These are phyloP conservation scores for Egretta garzetta DNA, from an alignment of 2,113 vertebrate genomes.

Conservation along the genomic window DNA sequence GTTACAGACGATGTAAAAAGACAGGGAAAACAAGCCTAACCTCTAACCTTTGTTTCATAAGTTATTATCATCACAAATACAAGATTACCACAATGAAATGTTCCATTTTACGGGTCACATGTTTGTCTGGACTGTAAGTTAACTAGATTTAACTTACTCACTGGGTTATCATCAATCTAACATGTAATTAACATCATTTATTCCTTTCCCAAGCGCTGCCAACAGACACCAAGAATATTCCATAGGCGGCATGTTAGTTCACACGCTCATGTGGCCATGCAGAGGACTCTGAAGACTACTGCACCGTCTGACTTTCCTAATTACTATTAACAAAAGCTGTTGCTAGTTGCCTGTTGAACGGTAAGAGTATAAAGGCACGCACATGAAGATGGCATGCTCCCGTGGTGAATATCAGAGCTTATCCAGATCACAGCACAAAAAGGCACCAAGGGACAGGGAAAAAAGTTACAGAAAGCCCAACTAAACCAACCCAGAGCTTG, in stretches of 20 bases:
- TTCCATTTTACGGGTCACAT: conserved; percentile 14
- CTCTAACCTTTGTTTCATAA: conserved; percentile 54
- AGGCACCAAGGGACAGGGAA: neutral
- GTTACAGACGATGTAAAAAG: conserved; percentile 45
- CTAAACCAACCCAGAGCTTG: neutral
- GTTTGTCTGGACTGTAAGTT: conserved; percentile 18
- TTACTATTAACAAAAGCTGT: neutral
- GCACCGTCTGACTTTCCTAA: neutral
- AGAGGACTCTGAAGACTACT: neutral
- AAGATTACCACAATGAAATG: conserved; percentile 48
- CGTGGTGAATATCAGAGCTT: neutral
- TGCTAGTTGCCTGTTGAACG: neutral
- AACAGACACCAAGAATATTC: neutral
- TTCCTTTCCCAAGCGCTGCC: neutral
- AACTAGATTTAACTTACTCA: conserved; percentile 28
- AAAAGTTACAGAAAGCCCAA: neutral
- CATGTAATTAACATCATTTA: neutral
- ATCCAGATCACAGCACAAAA: neutral
- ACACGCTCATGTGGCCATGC: neutral
- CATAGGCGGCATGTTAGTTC: neutral
- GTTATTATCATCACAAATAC: conserved; percentile 47
- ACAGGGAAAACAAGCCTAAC: conserved; percentile 54
- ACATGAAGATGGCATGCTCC: neutral
- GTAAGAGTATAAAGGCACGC: neutral
- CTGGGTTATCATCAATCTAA: neutral